A percentile compares a stretch with the other conserved stretches of the same genome.
phyloP scores from a whole-genome alignment of 2,888 invertebrate genomes.

The Arge pagana region DNA sequence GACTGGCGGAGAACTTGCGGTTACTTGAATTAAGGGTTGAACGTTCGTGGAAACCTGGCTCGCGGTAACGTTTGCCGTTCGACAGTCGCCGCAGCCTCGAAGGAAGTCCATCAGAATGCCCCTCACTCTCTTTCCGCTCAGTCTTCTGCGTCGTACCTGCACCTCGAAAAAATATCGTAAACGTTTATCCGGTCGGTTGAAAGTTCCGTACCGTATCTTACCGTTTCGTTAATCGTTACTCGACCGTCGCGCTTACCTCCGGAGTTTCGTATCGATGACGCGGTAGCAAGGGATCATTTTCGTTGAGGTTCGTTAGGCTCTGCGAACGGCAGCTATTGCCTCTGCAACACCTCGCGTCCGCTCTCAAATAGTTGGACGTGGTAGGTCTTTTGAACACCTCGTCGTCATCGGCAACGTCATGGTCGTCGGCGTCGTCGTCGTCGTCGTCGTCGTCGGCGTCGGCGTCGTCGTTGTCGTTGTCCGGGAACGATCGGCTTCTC shows the following conservation, averaged over 20 bases:
- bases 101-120: conserved; percentile 48
- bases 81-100: conserved; percentile 49
- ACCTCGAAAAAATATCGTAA: not conserved
- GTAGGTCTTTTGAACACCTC: conserved; percentile 14
- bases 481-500: no score
- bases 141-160: conserved; percentile 44
- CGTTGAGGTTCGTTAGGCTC: not conserved
- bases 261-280: conserved; percentile 8
- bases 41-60: conserved; percentile 25
- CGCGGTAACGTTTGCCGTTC: conserved; percentile 26
- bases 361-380: conserved; percentile 3
- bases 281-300: conserved; percentile 1
- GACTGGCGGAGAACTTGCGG: conserved; percentile 23
- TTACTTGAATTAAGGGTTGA: conserved; percentile 29
- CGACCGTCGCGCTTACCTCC: not conserved
- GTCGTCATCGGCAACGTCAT: conserved; percentile 13
- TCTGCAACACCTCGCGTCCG: conserved; percentile 1
- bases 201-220: no score
- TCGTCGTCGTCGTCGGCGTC: no score
- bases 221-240: no score
- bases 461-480: no score
- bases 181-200: no score
- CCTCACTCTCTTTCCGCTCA: conserved; percentile 48
- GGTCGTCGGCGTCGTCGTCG: no score
- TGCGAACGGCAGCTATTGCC: not conserved